These are phyloP conservation scores for Vulpes lagopus DNA, from an alignment of 2,113 vertebrate species.

Conservation along the genomic window DNA sequence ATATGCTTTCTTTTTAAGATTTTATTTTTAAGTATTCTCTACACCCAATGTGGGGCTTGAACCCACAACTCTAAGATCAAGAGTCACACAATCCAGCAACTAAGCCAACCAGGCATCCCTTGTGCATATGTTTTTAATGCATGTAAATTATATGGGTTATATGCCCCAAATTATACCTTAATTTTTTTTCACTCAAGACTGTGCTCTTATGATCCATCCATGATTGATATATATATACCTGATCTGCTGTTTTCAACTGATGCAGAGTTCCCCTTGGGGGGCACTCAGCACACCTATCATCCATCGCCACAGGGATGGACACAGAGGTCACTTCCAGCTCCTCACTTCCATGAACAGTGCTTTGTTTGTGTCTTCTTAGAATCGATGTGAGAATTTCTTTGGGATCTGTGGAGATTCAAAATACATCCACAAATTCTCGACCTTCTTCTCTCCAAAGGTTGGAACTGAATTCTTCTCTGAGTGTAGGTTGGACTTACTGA, in stretches of 20 bases:
- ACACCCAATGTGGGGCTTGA: no score
- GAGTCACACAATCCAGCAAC: no score
- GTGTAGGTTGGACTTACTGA: neutral
- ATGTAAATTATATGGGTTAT: neutral
- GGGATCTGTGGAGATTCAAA: neutral
- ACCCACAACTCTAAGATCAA: no score
- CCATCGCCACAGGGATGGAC: neutral
- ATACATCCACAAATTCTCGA: neutral
- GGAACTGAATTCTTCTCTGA: neutral
- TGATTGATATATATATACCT: neutral
- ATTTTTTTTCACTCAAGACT: neutral
- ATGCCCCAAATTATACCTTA: neutral
- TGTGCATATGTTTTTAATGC: neutral
- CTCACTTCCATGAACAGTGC: neutral
- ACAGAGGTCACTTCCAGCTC: neutral
- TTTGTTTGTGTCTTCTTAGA: neutral
- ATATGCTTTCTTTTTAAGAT: neutral
- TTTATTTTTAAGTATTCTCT: neutral
- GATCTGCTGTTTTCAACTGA: neutral
- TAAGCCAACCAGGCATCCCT: no score
- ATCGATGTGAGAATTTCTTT: neutral
- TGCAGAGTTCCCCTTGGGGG: neutral
- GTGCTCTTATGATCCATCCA: neutral
- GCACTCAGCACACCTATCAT: neutral
- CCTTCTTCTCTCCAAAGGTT: neutral